Percentiles rank a stretch among this genome's conserved stretches.
Conservation (phyloP, 1,140 invertebrate genomes). For the Leptinotarsa defecta region DNA sequence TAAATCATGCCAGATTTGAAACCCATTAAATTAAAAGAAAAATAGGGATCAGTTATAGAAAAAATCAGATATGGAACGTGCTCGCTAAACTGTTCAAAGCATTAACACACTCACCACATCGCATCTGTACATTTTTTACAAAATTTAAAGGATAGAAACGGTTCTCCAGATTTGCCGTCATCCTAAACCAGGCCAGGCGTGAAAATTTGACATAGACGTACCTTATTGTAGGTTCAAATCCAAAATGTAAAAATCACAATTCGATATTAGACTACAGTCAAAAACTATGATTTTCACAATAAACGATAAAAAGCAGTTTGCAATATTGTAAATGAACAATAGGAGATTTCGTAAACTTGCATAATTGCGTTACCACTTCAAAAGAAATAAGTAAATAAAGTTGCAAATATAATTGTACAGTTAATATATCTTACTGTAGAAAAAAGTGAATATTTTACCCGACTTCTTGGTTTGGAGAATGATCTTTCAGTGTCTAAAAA, state of each 20-base stretch:
- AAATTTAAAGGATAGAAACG: neutral
- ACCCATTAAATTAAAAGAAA: constrained; percentile 10
- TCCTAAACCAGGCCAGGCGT: neutral
- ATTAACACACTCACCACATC: constrained; percentile 7
- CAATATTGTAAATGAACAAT: neutral
- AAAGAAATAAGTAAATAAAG: too few species aligned
- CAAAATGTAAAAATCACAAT: neutral
- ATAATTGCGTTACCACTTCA: too few species aligned
- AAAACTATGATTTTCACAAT: neutral
- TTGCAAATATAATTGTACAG: too few species aligned
- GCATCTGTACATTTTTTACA: constrained; percentile 16
- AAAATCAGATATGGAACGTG: constrained; percentile 15
- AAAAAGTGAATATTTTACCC: too few species aligned
- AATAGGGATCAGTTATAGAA: constrained; percentile 13
- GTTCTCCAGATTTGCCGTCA: neutral
- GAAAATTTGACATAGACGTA: neutral
- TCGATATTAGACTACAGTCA: neutral
- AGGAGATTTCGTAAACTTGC: too few species aligned
- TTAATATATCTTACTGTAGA: too few species aligned
- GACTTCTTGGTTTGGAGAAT: too few species aligned
- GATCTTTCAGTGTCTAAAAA: too few species aligned
- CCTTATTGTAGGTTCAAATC: neutral
- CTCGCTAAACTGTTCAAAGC: neutral
- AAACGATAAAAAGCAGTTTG: neutral
- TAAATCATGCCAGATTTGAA: constrained; percentile 17